Percentiles rank a stretch among this genome's conserved stretches.
phyloP scores from a whole-genome alignment of 2,113 vertebrate genomes.

The Rhinolophus sinicus region DNA sequence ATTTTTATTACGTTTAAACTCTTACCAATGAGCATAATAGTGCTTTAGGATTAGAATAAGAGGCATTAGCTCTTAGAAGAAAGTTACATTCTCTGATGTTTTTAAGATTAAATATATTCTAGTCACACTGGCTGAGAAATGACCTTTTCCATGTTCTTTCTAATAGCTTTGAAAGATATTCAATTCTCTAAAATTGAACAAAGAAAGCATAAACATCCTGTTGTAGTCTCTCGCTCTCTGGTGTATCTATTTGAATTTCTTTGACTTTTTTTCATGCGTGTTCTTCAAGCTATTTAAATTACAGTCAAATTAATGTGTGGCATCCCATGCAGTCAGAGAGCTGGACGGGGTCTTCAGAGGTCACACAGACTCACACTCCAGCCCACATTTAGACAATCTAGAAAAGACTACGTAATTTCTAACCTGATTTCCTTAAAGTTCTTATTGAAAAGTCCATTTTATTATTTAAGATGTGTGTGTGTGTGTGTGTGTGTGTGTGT shows the following conservation, averaged over 20 bases:
- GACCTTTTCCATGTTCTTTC: constrained; percentile 14
- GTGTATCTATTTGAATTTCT: neutral
- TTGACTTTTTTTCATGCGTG: neutral
- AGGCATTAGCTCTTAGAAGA: neutral
- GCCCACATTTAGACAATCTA: too few species aligned
- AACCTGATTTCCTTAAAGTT: neutral
- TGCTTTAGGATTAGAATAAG: neutral
- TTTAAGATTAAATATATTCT: constrained; percentile 29
- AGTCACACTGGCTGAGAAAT: constrained; percentile 7
- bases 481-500: neutral
- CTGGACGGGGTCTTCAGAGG: neutral
- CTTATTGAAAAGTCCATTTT: neutral
- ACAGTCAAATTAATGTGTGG: neutral
- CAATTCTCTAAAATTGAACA: constrained; percentile 37
- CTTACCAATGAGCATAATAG: neutral
- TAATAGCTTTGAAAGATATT: constrained; percentile 10
- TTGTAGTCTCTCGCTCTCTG: neutral
- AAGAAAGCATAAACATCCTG: neutral
- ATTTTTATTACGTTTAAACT: neutral
- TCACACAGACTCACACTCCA: neutral
- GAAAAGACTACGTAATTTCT: neutral
- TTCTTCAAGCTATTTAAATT: neutral
- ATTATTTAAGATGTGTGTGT: neutral
- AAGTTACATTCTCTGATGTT: neutral
- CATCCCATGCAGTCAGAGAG: neutral